phyloP scores from a whole-genome alignment of 2,888 invertebrate species.

The Eupithecia abbreviata region DNA sequence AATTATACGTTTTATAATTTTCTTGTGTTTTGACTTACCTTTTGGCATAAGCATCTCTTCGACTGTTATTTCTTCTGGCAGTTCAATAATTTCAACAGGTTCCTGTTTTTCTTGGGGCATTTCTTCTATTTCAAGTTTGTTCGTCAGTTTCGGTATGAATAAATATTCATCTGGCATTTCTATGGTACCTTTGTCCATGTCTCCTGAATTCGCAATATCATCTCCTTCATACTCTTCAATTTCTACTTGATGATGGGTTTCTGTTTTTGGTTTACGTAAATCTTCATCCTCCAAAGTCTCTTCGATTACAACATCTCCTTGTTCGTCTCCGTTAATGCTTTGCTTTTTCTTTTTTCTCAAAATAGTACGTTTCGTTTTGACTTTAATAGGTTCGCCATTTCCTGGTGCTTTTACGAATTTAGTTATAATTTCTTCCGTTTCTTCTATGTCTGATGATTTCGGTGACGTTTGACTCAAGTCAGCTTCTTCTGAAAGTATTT shows the following conservation, averaged over 20 bases:
- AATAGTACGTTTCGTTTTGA: constrained; percentile 84
- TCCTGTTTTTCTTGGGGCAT: constrained; percentile 53
- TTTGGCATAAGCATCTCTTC: constrained; percentile 52
- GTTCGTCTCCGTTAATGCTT: constrained; percentile 47
- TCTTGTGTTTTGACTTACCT: constrained; percentile 55
- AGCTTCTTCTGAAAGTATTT: constrained; percentile 61
- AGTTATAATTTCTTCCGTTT: constrained; percentile 85
- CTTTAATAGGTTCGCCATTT: constrained; percentile 79
- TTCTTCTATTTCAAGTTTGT: constrained; percentile 67
- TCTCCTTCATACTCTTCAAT: constrained; percentile 73
- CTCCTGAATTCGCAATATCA: constrained; percentile 47
- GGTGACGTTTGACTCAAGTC: constrained; percentile 53
- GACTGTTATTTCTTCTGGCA: constrained; percentile 61
- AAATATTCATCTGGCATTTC: constrained; percentile 67
- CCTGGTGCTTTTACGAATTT: constrained; percentile 82
- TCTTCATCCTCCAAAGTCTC: constrained; percentile 75
- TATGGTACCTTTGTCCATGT: constrained; percentile 64
- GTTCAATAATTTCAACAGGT: constrained; percentile 11
- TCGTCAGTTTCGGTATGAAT: constrained; percentile 61
- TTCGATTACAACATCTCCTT: constrained; percentile 81
- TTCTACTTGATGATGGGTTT: constrained; percentile 60
- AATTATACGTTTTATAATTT: constrained; percentile 62
- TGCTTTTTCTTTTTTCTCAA: constrained; percentile 72
- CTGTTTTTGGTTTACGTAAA: constrained; percentile 37
- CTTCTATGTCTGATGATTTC: constrained; percentile 76